Base-by-base conservation (phyloP, 1,140 invertebrate species). In the Calosoma granatense region DNA sequence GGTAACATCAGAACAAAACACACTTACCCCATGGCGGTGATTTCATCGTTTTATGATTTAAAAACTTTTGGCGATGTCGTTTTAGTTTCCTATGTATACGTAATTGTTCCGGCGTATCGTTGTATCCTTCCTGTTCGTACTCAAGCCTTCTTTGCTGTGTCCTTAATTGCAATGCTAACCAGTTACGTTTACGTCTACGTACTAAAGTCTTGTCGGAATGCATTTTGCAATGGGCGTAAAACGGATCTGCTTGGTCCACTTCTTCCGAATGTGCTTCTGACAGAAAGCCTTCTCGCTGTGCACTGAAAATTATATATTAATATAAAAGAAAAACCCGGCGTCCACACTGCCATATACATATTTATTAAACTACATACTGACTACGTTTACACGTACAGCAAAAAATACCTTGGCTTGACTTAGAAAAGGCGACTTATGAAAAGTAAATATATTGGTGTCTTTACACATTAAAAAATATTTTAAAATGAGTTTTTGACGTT, bases 201-300 rank as follows among this genome's bases (percentile, higher is more conserved):
- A 90, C 83, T 22, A 89, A 76, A 9, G 82, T 80, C 69, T 90
- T 91, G 64, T 93, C 90, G 0, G 90, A 91, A 72, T 94, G 90
- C 20, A 94, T 76, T 73, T 92, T 92, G 69, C 95, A 98, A 67
- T 97, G 93, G 0, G 94, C 94, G 73, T 94, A 97, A 71, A 96
- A 97, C 0, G 94, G 94, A 78, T 98, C 94, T 0, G 94, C 93
- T 64, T 95, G 92, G 66, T 96, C 91, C 14, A 84, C 88, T 72
- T 96, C 93, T 68, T 95, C 93, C 4, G 88, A 87, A 66, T 93
- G 90, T 0, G 92, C 91, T 75, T 97, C 94, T 0, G 92, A 92
- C 11, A 98, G 71, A 36, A 97, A 76, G 1, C 95, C 95, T 69
- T 94, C 89, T 39, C 87, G 81, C 74, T 98, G 94, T 19, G 94